Evolutionary conservation across 1,140 invertebrate genomes (phyloP), one percentile per base, ranked within the genome.

Genomic region (Elymnias hypermnestra): DNA sequence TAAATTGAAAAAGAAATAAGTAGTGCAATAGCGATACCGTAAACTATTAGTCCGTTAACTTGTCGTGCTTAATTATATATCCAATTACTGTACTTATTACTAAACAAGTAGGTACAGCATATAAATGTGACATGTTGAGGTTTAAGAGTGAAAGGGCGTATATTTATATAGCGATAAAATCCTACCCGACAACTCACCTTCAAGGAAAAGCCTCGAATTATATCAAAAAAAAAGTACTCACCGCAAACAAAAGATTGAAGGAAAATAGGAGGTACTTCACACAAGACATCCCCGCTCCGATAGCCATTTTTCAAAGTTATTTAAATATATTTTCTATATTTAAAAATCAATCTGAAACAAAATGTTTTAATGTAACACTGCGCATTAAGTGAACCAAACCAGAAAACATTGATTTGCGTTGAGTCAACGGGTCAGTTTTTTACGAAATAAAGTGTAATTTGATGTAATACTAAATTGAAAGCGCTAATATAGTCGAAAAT

Each of bases 231-330:
- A 56, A 53, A 53, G 42, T 78, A 90, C 92, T 93, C 86, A 95
- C 93, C 70, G 93, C 93, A 87, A 95, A 95, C 48, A 94, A 82
- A 53, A 95, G 88, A 77, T 95, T 95, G 88, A 95, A 94, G 41
- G 90, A 87, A 77, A 94, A 94, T 7, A 95, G 84, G 25, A 95
- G 78, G 73, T 93, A 94, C 86, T 94, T 95, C 31, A 95, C 88
- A 83, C 91, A 92, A 41, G 90, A 89, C 91, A 93, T 93, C 58
- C 90, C 91, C 21, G 89, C 90, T 41, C 91, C 91, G 49, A 84
- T 63, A 84, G 92, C 91, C 92, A 93, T 89, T 79, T 86, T 88
- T 38, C 43, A 39, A 40, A 49, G 28, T 52, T 53, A 48, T 50
- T 57, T n/a, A n/a, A n/a, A n/a, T n/a, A n/a, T 69, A 21, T 49